phyloP scores from a whole-genome alignment of 2,888 invertebrate genomes.

The Yponomeuta evonymella region DNA sequence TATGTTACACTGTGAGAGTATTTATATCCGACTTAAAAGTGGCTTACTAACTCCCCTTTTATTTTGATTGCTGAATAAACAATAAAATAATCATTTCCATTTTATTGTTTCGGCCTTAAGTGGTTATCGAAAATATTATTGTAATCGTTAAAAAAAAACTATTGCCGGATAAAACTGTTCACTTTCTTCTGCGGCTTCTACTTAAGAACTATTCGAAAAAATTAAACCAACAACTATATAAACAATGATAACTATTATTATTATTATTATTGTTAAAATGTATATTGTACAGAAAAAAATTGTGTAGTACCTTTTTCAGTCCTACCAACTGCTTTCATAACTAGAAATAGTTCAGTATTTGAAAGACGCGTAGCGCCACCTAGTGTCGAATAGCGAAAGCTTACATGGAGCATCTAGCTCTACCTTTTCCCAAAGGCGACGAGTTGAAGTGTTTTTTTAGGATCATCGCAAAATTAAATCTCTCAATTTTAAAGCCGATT shows the following conservation, averaged over 20 bases:
- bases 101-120: constrained; percentile 35
- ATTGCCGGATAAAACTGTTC: neutral
- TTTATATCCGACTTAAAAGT: constrained; percentile 36
- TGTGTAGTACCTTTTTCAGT: too few relatives aligned
- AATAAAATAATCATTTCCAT: constrained; percentile 31
- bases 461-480: too few relatives aligned
- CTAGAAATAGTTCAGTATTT: neutral
- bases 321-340: neutral
- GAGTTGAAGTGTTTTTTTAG: neutral
- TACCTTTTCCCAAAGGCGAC: neutral
- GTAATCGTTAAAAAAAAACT: constrained; percentile 7
- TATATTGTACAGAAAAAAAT: too few relatives aligned
- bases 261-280: too few relatives aligned
- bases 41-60: constrained; percentile 35
- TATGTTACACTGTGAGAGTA: constrained; percentile 22
- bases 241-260: too few relatives aligned
- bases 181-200: too few relatives aligned
- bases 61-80: constrained; percentile 41
- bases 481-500: neutral
- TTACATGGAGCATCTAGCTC: neutral
- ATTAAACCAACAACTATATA: too few relatives aligned
- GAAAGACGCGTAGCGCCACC: neutral
- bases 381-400: constrained; percentile 5
- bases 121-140: constrained; percentile 13
- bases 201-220: too few relatives aligned